phyloP scores from a whole-genome alignment of 2,113 vertebrate species.

The Solenodon paradoxus region DNA sequence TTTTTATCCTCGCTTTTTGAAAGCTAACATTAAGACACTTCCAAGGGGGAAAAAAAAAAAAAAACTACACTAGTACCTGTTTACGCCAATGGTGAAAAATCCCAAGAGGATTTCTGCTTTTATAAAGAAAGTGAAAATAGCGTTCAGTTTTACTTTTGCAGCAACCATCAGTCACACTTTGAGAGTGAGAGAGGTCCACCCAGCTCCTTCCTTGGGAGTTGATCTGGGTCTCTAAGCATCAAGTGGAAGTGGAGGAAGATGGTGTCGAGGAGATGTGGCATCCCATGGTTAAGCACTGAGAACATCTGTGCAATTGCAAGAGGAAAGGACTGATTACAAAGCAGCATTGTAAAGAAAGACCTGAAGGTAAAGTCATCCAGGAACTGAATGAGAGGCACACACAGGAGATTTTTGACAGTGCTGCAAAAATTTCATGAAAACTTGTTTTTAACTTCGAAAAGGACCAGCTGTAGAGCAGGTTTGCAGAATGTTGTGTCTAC shows the following conservation, averaged over 20 bases:
- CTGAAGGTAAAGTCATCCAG: neutral
- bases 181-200: no score
- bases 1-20: no score
- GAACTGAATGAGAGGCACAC: neutral
- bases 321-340: neutral
- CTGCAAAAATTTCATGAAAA: neutral
- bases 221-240: no score
- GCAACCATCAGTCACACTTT: no score
- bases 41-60: no score
- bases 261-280: neutral
- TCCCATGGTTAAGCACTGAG: neutral
- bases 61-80: no score
- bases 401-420: neutral
- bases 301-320: neutral
- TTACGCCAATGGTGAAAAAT: no score
- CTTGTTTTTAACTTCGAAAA: neutral
- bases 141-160: no score
- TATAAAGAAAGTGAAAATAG: no score
- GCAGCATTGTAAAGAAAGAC: neutral
- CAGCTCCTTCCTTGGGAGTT: no score
- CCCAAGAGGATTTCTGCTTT: no score
- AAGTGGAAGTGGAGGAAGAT: neutral
- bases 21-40: no score
- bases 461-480: neutral
- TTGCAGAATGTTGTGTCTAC: neutral